Evolutionary conservation across 2,888 invertebrate species (phyloP).

Genomic region (Apoderus coryli): DNA sequence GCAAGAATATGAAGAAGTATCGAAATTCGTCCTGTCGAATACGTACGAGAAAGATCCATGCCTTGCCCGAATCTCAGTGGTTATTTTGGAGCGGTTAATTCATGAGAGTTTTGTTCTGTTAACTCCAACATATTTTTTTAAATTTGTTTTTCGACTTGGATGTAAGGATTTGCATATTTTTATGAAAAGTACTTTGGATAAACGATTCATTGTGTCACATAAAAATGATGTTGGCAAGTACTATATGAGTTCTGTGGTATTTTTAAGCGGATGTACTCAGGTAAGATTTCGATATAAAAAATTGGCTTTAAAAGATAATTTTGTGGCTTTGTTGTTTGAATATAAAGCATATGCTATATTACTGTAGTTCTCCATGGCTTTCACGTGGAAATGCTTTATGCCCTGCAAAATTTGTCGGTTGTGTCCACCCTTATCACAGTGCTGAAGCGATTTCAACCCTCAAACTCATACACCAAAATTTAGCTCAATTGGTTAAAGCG

Average conservation of each 20-base stretch:
- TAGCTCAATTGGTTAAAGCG: no score
- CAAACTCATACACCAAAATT: no score
- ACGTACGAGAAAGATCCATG: conserved; percentile 17
- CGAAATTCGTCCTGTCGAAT: conserved; percentile 16
- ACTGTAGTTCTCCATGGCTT: no score
- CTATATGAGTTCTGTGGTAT: conserved; percentile 17
- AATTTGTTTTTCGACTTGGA: conserved; percentile 17
- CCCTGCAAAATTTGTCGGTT: no score
- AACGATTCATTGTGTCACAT: conserved; percentile 19
- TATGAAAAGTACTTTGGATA: conserved; percentile 17
- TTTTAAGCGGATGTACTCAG: conserved; percentile 17
- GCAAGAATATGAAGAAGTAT: conserved; percentile 19
- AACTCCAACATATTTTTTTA: conserved; percentile 16
- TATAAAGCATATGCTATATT: no score
- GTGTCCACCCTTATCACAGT: no score
- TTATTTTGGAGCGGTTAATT: conserved; percentile 19
- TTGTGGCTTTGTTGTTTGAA: no score
- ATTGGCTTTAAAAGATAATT: no score
- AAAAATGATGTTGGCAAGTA: conserved; percentile 19
- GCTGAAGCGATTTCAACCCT: no score
- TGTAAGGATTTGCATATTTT: conserved; percentile 16
- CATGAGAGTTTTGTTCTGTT: conserved; percentile 18
- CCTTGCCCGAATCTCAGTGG: conserved; percentile 16
- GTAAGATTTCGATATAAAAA: no score
- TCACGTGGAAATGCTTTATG: no score